phyloP scores from a whole-genome alignment of 2,113 vertebrate species.

The Cebus imitator region DNA sequence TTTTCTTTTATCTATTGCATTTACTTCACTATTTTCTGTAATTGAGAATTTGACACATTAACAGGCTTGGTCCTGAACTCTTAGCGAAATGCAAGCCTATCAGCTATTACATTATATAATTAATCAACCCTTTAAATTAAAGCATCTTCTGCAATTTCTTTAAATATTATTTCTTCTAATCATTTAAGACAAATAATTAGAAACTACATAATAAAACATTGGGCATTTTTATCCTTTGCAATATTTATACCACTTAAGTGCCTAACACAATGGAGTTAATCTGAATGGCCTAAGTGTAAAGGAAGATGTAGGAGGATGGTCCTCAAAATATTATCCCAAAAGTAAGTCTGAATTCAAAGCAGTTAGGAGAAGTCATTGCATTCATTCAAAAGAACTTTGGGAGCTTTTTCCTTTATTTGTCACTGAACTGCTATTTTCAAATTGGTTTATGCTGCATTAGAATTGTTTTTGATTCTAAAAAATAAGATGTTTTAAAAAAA shows the following conservation, averaged over 20 bases:
- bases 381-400: neutral
- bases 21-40: neutral
- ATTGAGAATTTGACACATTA: neutral
- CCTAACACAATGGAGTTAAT: neutral
- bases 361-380: neutral
- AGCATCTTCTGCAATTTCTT: neutral
- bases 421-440: neutral
- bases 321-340: neutral
- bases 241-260: neutral
- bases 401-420: neutral
- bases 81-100: neutral
- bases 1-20: neutral
- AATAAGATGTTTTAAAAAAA: neutral
- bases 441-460: neutral
- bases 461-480: neutral
- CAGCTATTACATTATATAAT: neutral
- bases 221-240: neutral
- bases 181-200: slow-evolving; percentile 17
- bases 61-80: neutral
- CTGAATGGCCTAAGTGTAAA: neutral
- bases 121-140: neutral
- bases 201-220: neutral
- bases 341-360: neutral
- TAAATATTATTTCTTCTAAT: slow-evolving; percentile 2
- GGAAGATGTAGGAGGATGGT: neutral